Conservation (phyloP, 2,797 vertebrate species). For the Tauraco hartlaubi region DNA sequence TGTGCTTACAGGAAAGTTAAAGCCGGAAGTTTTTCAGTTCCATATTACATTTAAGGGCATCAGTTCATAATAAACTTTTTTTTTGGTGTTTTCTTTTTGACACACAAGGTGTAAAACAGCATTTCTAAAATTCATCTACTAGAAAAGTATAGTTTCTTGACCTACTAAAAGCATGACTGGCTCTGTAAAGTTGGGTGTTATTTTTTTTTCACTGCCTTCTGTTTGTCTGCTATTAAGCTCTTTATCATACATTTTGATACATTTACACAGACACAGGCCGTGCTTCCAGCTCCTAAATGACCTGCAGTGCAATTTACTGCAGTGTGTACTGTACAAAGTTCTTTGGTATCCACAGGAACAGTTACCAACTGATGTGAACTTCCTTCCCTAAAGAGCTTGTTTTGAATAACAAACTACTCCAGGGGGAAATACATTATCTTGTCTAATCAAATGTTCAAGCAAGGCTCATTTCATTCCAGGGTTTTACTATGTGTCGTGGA, state of each 20-base stretch:
- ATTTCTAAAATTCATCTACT: neutral
- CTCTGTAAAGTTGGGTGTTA: neutral
- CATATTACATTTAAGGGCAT: neutral
- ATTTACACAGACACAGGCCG: neutral
- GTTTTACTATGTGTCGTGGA: slow-evolving; percentile 59
- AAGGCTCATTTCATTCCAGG: slow-evolving; percentile 55
- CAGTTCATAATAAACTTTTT: neutral
- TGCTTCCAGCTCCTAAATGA: slow-evolving; percentile 32
- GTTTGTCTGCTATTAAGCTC: neutral
- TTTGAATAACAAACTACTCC: slow-evolving; percentile 77
- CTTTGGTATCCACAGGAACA: slow-evolving; percentile 74
- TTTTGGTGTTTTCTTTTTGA: neutral
- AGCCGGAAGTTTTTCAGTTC: neutral
- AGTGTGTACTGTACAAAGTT: slow-evolving; percentile 62
- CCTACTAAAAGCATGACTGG: neutral
- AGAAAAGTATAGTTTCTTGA: neutral
- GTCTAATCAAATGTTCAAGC: slow-evolving; percentile 73
- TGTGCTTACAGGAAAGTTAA: neutral
- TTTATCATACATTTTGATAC: neutral
- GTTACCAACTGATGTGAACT: slow-evolving; percentile 74
- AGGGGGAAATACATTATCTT: slow-evolving; percentile 73
- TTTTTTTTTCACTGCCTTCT: neutral
- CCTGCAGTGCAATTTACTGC: slow-evolving; percentile 9
- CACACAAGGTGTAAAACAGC: neutral
- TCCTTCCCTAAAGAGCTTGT: slow-evolving; percentile 77